Evolutionary conservation across 2,113 vertebrate genomes (phyloP).

Genomic region (Rousettus leschenaultii): DNA sequence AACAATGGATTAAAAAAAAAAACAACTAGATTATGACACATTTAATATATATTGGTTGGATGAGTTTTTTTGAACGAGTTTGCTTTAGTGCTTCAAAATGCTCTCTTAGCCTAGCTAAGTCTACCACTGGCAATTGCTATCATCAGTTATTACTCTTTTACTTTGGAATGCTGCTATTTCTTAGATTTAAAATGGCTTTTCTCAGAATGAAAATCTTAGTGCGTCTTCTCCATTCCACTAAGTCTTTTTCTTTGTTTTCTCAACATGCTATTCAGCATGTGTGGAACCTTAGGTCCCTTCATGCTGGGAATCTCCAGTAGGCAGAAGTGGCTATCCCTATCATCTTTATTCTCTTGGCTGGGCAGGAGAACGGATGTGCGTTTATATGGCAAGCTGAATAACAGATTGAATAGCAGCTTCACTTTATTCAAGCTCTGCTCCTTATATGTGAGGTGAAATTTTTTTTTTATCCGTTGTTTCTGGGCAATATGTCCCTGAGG

Average conservation of each 20-base stretch:
- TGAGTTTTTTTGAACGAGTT: neutral
- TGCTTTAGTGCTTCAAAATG: neutral
- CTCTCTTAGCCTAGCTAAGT: neutral
- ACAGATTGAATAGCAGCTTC: conserved; percentile 47
- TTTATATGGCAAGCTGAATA: neutral
- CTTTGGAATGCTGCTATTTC: neutral
- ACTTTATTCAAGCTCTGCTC: conserved; percentile 37
- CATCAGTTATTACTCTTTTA: neutral
- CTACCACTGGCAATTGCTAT: neutral
- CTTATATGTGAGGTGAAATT: conserved; percentile 54
- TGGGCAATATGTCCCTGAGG: conserved; percentile 63
- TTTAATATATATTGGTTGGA: neutral
- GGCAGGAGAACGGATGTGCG: neutral
- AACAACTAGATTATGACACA: neutral
- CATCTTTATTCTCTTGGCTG: neutral
- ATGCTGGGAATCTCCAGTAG: neutral
- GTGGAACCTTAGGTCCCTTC: neutral
- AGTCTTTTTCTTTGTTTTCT: conserved; percentile 27
- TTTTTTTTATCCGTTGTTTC: conserved; percentile 56
- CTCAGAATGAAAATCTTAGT: neutral
- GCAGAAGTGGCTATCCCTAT: neutral
- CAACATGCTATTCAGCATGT: neutral
- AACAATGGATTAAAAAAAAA: neutral
- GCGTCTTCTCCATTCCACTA: neutral
- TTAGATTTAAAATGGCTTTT: neutral